phyloP scores from a whole-genome alignment of 2,113 vertebrate genomes.

The Dicaeum eximium region DNA sequence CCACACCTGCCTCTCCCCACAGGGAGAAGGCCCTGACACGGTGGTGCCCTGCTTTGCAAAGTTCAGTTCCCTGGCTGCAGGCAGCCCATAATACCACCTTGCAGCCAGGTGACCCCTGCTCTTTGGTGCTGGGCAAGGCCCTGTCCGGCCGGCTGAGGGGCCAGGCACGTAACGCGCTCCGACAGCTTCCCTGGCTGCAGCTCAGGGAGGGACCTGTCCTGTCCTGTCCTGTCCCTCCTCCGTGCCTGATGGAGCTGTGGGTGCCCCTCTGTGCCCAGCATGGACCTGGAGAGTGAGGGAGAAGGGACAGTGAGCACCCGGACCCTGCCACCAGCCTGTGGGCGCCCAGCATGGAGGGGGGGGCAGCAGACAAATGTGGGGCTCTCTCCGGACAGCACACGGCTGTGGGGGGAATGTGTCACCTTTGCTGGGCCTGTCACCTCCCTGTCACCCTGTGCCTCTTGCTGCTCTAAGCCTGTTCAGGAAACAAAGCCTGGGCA shows the following conservation, averaged over 20 bases:
- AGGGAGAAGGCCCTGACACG: neutral
- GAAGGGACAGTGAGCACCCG: rapidly evolving
- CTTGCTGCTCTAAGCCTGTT: rapidly evolving
- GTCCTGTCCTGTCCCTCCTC: neutral
- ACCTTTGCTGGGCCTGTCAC: neutral
- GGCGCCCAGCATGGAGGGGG: rapidly evolving
- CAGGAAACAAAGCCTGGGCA: neutral
- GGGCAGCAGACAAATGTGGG: neutral
- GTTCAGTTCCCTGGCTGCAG: neutral
- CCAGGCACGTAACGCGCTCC: neutral
- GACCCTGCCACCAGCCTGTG: neutral
- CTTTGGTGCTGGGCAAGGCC: neutral
- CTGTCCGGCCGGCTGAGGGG: neutral
- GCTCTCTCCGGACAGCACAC: rapidly evolving
- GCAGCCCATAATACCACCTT: neutral
- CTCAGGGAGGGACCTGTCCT: rapidly evolving
- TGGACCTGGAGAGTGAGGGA: neutral
- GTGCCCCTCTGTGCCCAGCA: neutral
- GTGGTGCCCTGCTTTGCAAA: neutral
- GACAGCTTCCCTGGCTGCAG: neutral
- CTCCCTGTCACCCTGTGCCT: neutral
- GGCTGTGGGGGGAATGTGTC: neutral
- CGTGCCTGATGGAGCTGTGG: rapidly evolving
- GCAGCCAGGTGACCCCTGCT: conserved; percentile 39
- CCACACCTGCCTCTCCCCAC: neutral